phyloP scores from a whole-genome alignment of 2,888 invertebrate genomes.

The Idaea straminata region DNA sequence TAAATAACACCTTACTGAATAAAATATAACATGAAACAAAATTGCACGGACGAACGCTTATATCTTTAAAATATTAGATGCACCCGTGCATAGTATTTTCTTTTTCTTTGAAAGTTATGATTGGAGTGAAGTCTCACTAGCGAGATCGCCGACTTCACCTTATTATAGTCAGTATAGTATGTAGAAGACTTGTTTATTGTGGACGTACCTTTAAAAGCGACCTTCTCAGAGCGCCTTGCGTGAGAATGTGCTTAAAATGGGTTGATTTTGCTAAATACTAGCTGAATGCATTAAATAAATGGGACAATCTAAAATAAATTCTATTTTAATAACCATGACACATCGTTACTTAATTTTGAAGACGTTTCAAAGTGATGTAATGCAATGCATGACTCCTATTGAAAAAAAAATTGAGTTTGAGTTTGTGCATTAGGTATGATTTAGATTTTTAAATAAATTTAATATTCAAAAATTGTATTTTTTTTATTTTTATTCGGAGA shows the following conservation, averaged over 20 bases:
- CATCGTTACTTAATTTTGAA: too few relatives aligned
- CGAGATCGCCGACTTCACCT: conserved; percentile 65
- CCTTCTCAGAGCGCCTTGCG: too few relatives aligned
- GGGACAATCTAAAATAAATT: too few relatives aligned
- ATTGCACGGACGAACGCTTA: conserved; percentile 12
- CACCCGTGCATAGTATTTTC: conserved; percentile 54
- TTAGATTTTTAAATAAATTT: too few relatives aligned
- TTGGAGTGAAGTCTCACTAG: conserved; percentile 67
- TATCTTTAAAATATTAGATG: conserved; percentile 37
- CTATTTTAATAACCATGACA: too few relatives aligned
- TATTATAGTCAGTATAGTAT: conserved; percentile 50
- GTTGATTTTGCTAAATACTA: too few relatives aligned
- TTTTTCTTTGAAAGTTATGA: conserved; percentile 67
- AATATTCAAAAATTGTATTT: not conserved
- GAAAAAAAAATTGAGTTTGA: too few relatives aligned
- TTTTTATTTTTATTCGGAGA: not conserved
- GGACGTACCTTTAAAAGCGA: conserved; percentile 27
- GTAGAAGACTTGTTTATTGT: conserved; percentile 33
- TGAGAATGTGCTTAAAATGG: too few relatives aligned
- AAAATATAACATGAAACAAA: conserved; percentile 11
- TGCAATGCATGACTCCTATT: too few relatives aligned
- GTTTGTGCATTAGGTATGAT: too few relatives aligned
- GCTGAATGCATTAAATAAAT: too few relatives aligned
- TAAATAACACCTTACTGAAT: not conserved
- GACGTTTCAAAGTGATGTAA: too few relatives aligned